Percentiles rank a stretch among this genome's conserved stretches.
phyloP scores from a whole-genome alignment of 1,140 invertebrate species.

The Drosophila ananassae region DNA sequence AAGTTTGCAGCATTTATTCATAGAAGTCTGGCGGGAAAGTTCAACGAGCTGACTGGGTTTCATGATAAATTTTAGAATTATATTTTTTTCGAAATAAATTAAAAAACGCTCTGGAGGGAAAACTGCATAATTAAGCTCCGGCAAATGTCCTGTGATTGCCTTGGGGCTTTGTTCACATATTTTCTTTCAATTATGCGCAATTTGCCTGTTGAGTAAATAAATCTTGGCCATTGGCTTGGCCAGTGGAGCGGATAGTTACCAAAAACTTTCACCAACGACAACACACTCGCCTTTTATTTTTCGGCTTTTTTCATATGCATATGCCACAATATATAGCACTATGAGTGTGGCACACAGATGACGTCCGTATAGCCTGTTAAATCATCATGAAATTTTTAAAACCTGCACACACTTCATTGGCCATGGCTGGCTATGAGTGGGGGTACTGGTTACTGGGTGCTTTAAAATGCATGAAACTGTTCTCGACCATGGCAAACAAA shows the following conservation, averaged over 20 bases:
- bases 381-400: conserved; percentile 77
- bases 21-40: neutral
- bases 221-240: conserved; percentile 51
- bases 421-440: conserved; percentile 16
- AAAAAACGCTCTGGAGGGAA: neutral
- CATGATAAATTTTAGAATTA: neutral
- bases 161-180: conserved; percentile 30
- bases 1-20: conserved; percentile 23
- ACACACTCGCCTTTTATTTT: conserved; percentile 7
- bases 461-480: conserved; percentile 75
- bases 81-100: neutral
- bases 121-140: conserved; percentile 2
- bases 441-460: conserved; percentile 15
- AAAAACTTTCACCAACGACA: conserved; percentile 39
- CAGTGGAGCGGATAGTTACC: conserved; percentile 36
- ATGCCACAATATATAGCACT: conserved; percentile 9
- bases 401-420: conserved; percentile 75
- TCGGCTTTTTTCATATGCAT: conserved; percentile 43
- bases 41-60: neutral
- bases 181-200: conserved; percentile 76
- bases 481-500: conserved; percentile 51
- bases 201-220: conserved; percentile 74
- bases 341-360: conserved; percentile 32
- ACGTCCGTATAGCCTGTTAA: conserved; percentile 62
- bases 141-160: neutral